Conservation (phyloP, 2,113 vertebrate genomes). For the Lipophrys pholis region DNA sequence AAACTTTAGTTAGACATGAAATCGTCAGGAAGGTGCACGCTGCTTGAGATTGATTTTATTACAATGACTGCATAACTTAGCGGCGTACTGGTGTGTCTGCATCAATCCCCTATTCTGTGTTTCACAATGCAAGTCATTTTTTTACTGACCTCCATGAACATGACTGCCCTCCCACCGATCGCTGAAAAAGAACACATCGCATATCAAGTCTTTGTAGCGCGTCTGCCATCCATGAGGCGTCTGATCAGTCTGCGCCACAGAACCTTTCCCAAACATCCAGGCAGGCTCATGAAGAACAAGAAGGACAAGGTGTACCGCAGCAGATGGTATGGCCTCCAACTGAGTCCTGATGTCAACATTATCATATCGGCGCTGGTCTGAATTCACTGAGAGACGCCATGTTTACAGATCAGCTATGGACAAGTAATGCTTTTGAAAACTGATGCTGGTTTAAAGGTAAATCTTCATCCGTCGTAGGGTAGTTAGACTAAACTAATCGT, state of each 20-base stretch:
- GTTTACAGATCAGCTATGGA: too few relatives aligned
- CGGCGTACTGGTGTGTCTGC: neutral
- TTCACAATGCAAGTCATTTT: constrained; percentile 11
- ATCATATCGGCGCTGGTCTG: neutral
- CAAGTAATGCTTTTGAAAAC: too few relatives aligned
- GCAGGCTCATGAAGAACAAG: neutral
- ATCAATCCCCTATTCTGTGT: neutral
- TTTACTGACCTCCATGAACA: constrained; percentile 24
- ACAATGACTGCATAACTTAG: neutral
- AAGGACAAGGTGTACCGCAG: neutral
- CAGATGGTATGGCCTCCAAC: neutral
- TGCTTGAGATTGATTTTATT: neutral
- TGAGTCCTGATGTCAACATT: neutral
- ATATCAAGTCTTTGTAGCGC: too few relatives aligned
- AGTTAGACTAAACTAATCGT: too few relatives aligned
- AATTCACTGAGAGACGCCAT: too few relatives aligned
- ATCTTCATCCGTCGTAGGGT: too few relatives aligned
- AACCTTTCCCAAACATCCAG: neutral
- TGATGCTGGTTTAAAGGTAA: too few relatives aligned
- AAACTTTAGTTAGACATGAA: constrained; percentile 25
- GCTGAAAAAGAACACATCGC: neutral
- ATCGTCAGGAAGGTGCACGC: constrained; percentile 14
- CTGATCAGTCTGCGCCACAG: neutral
- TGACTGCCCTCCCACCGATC: constrained; percentile 4
- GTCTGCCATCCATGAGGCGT: neutral